A percentile compares a stretch with the other conserved stretches of the same genome.
phyloP scores from a whole-genome alignment of 1,140 invertebrate species.

The Megalonaias nervosa region DNA sequence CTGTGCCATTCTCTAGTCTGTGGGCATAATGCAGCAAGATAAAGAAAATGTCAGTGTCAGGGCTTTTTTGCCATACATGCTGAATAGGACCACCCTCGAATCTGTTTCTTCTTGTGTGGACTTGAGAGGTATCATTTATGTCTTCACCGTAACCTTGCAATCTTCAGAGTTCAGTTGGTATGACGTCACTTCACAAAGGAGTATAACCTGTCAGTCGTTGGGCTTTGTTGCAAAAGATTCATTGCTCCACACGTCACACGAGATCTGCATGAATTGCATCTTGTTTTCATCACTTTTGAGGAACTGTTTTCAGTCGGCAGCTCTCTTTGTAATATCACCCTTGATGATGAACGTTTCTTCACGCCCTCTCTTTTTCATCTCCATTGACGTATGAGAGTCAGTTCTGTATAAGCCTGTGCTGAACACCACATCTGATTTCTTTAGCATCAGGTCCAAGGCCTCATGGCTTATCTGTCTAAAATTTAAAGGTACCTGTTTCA shows the following conservation, averaged over 20 bases:
- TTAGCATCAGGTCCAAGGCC: slow-evolving; percentile 7
- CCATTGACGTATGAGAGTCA: slow-evolving; percentile 10
- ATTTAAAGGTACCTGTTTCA: slow-evolving; percentile 19
- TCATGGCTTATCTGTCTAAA: slow-evolving; percentile 15
- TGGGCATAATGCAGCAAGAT: slow-evolving; percentile 33
- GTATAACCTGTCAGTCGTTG: slow-evolving; percentile 15
- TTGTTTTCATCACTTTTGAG: slow-evolving; percentile 44
- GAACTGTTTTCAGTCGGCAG: slow-evolving; percentile 34
- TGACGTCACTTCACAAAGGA: slow-evolving; percentile 24
- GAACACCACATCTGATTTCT: slow-evolving; percentile 6
- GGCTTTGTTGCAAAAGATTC: slow-evolving; percentile 11
- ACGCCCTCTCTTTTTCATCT: slow-evolving; percentile 7
- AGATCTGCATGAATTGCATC: slow-evolving; percentile 20
- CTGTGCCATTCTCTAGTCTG: slow-evolving; percentile 4
- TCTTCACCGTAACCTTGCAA: background rate
- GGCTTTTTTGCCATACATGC: slow-evolving; percentile 9
- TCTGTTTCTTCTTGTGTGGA: slow-evolving; percentile 38
- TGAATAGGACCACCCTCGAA: slow-evolving; percentile 27
- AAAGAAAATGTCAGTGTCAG: slow-evolving; percentile 41
- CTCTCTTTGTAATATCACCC: slow-evolving; percentile 25
- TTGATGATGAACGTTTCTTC: slow-evolving; percentile 16
- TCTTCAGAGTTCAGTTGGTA: slow-evolving; percentile 7
- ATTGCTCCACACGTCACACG: slow-evolving; percentile 21
- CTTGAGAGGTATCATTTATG: background rate
- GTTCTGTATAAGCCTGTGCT: slow-evolving; percentile 2